These are phyloP conservation scores for Odontocerum albicorne DNA, from an alignment of 2,888 invertebrate species.

Conservation along the genomic window DNA sequence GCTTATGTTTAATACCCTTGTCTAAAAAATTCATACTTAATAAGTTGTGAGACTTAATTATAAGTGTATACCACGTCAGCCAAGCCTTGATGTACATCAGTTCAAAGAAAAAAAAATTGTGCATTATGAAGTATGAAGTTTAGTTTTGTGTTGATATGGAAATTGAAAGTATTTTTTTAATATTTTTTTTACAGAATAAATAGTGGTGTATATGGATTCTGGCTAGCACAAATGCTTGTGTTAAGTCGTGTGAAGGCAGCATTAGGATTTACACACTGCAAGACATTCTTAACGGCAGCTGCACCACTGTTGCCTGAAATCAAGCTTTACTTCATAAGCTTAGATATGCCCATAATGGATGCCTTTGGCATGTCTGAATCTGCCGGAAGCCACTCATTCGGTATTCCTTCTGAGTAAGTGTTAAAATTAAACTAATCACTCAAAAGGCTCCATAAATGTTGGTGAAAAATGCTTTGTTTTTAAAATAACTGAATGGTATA, in stretches of 20 bases:
- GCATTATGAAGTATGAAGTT: too few relatives aligned
- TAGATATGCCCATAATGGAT: conserved; percentile 82
- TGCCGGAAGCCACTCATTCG: conserved; percentile 76
- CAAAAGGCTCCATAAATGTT: too few relatives aligned
- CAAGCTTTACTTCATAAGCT: conserved; percentile 84
- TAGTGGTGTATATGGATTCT: conserved; percentile 68
- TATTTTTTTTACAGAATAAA: conserved; percentile 44
- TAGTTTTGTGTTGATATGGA: too few relatives aligned
- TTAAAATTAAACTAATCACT: too few relatives aligned
- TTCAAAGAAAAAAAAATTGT: too few relatives aligned
- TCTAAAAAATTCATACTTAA: too few relatives aligned
- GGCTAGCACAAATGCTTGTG: conserved; percentile 75
- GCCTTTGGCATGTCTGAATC: conserved; percentile 90
- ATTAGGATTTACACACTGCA: conserved; percentile 75
- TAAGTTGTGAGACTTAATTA: too few relatives aligned
- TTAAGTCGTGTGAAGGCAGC: conserved; percentile 77
- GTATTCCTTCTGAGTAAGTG: conserved; percentile 42
- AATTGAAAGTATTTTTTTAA: conserved; percentile 34
- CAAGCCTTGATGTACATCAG: too few relatives aligned
- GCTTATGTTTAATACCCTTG: too few relatives aligned
- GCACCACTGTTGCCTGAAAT: conserved; percentile 84
- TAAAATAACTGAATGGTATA: too few relatives aligned
- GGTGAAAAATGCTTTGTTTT: too few relatives aligned
- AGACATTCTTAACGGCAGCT: conserved; percentile 73
- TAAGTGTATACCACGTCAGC: too few relatives aligned